Percentiles rank a stretch among this genome's conserved stretches.
Evolutionary conservation across 2,888 invertebrate species (phyloP).

Genomic region (Eupithecia tripunctaria): DNA sequence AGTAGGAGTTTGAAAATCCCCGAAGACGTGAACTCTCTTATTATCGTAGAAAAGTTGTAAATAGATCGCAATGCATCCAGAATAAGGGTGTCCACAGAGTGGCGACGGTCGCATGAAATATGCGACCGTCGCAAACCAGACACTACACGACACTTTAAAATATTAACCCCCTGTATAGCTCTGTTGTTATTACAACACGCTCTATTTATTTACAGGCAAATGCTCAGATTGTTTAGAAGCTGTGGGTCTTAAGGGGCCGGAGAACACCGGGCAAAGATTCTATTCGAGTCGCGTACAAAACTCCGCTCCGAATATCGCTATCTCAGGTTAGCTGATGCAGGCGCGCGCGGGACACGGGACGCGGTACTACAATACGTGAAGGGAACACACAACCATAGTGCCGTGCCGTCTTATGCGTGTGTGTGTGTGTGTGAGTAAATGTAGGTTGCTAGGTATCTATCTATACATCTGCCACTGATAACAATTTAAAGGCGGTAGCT

Average conservation of each 20-base stretch:
- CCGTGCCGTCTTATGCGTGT: no score
- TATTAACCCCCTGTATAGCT: slow-evolving; percentile 65
- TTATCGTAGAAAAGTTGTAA: not conserved
- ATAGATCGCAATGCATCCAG: slow-evolving; percentile 45
- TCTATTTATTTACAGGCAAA: not conserved
- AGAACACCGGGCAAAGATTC: no score
- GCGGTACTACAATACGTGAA: no score
- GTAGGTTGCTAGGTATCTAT: no score
- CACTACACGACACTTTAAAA: slow-evolving; percentile 80
- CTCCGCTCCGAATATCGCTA: no score
- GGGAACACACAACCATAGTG: no score
- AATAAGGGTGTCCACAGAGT: slow-evolving; percentile 58
- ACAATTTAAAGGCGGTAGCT: no score
- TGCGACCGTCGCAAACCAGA: slow-evolving; percentile 69
- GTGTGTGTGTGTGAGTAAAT: no score
- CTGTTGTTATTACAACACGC: slow-evolving; percentile 35
- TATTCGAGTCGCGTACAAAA: no score
- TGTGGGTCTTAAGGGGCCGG: not conserved
- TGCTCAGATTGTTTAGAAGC: not conserved
- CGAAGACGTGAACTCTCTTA: not conserved
- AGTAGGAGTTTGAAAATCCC: not conserved
- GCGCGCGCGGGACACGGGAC: no score
- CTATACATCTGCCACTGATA: no score
- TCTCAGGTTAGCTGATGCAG: no score
- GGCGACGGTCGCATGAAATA: slow-evolving; percentile 78